phyloP scores from a whole-genome alignment of 2,113 vertebrate genomes.

The Platysternon megacephalum region DNA sequence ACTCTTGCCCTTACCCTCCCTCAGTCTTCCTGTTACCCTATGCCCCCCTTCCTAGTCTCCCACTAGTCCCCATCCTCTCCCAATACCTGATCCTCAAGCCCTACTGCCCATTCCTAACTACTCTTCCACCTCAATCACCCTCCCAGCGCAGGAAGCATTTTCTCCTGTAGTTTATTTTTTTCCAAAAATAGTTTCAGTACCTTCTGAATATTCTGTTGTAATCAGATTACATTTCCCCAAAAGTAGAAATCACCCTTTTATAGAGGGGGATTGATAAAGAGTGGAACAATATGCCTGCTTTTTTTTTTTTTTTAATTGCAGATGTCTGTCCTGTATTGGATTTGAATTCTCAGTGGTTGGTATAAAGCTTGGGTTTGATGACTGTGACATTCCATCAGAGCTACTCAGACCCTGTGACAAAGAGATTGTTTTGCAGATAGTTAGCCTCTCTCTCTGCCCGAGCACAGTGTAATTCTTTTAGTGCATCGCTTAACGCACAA shows the following conservation, averaged over 20 bases:
- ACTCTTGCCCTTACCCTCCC: neutral
- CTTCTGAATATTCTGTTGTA: neutral
- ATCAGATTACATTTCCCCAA: neutral
- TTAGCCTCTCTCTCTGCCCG: neutral
- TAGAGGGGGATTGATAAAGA: neutral
- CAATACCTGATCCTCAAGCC: neutral
- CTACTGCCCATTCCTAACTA: neutral
- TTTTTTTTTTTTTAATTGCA: too few relatives aligned
- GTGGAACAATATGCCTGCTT: neutral
- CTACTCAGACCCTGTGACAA: neutral
- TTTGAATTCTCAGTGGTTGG: neutral
- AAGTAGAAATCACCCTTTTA: neutral
- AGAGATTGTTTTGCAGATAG: neutral
- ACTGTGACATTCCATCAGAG: neutral
- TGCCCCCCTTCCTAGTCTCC: neutral
- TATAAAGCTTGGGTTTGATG: neutral
- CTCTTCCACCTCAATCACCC: neutral
- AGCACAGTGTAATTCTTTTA: neutral
- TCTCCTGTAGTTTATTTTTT: neutral
- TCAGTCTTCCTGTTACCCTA: neutral
- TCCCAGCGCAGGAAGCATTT: neutral
- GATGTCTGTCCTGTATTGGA: neutral
- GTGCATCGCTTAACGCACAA: neutral
- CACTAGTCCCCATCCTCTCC: neutral
- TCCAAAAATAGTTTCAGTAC: neutral